Evolutionary conservation across 2,113 vertebrate species (phyloP), one percentile per base, ranked within the genome.

Genomic region (Delphinus delphis): DNA sequence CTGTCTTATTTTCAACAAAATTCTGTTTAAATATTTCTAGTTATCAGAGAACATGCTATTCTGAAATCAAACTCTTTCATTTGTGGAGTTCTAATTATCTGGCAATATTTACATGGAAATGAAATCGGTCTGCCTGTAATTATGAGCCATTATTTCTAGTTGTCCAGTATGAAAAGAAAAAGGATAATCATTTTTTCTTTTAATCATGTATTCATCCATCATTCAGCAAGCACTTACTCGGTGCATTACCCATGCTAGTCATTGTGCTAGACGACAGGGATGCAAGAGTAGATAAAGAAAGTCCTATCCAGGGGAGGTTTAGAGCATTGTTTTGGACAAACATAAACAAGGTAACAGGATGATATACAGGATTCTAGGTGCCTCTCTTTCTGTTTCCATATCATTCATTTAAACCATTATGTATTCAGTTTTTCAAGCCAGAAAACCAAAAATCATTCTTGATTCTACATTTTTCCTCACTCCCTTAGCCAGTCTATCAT

Each of bases 41-140:
- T 88, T 88, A 91, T 77, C 71, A 92, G 44, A 96, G 79, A 93
- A 95, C 44, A 93, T 76, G n/a, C 36, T 96, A 95, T 84, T 97
- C n/a, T 90, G 60, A 71, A 91, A 88, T 82, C 20, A 85, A 62
- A 44, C 6, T 60, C 55, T 84, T 73, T 83, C 76, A 93, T 77
- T 94, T 93, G 36, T 87, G 7, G 36, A 88, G 38, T 79, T 95
- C 33, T 89, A 96, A 98, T 92, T 95, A 90, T 93, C 84, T 90
- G 76, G 74, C n/a, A 92, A 87, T 94, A 98, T 96, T 97, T 97
- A 94, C 71, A 85, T 26, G 81, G 65, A 96, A 90, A 17, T 96
- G 26, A 92, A 96, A 90, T 90, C 41, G 80, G 15, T 85, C 87
- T 96, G 62, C n/a, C 70, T 95, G 0, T 82, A 94, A 95, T 95